Conservation (phyloP, 2,797 vertebrate species). For the Pangasius macronema region DNA sequence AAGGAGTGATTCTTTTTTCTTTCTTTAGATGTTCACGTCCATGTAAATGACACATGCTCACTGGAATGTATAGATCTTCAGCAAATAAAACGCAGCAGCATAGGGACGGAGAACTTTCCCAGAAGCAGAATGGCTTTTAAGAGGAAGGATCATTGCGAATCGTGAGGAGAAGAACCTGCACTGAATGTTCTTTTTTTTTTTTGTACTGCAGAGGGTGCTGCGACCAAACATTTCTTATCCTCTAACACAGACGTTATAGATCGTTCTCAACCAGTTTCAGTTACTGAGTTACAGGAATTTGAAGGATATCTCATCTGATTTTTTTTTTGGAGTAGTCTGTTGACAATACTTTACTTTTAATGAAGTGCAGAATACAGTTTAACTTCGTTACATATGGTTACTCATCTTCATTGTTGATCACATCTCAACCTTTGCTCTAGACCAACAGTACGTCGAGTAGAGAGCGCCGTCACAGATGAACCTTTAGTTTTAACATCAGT, state of each 20-base stretch:
- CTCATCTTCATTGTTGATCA: not conserved
- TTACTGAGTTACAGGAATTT: slow-evolving; percentile 12
- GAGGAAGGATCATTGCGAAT: not conserved
- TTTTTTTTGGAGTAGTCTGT: not conserved
- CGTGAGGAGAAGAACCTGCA: slow-evolving; percentile 21
- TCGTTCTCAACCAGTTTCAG: slow-evolving; percentile 16
- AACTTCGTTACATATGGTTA: slow-evolving; percentile 1
- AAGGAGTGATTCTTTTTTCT: not conserved
- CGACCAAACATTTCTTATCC: slow-evolving; percentile 36
- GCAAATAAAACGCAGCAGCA: slow-evolving; percentile 32
- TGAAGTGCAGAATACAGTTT: slow-evolving; percentile 28
- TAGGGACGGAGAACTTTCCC: slow-evolving; percentile 37
- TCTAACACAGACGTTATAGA: not conserved
- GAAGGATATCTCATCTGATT: not conserved
- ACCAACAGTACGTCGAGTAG: not conserved
- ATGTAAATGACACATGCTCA: slow-evolving; percentile 46
- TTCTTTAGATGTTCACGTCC: slow-evolving; percentile 45
- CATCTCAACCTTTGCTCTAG: slow-evolving; percentile 5
- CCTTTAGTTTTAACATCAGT: not conserved
- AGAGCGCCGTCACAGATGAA: not conserved
- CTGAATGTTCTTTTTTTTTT: slow-evolving; percentile 39
- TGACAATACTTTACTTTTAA: slow-evolving; percentile 24
- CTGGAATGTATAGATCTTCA: slow-evolving; percentile 46
- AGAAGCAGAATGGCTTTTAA: slow-evolving; percentile 17
- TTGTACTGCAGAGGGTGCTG: slow-evolving; percentile 51